Evolutionary conservation across 2,113 vertebrate genomes (phyloP).

Genomic region (Microcebus murinus): DNA sequence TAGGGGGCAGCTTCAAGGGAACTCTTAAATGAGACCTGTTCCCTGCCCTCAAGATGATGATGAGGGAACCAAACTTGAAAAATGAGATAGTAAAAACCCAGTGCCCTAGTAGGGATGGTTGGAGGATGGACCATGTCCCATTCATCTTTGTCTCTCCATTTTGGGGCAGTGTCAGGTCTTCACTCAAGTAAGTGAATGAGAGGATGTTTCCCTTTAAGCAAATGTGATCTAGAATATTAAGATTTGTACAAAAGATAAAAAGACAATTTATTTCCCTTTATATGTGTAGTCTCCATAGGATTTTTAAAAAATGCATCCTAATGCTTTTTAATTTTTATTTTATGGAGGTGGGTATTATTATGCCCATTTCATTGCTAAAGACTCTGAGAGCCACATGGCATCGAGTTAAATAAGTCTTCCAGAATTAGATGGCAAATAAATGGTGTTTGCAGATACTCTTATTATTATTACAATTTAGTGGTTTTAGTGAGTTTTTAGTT

Average conservation of each 20-base stretch:
- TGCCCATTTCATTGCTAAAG: not conserved
- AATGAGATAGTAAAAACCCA: not conserved
- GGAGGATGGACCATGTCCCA: rapidly evolving
- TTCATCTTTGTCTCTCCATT: not conserved
- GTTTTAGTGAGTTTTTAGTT: not conserved
- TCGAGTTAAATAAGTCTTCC: not conserved
- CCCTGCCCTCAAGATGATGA: not conserved
- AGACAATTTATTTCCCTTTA: not conserved
- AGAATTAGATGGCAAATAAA: not conserved
- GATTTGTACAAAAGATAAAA: not conserved
- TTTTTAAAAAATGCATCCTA: not conserved
- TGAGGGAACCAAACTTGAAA: not conserved
- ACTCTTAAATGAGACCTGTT: not conserved
- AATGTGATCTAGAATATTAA: not conserved
- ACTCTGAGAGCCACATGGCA: not conserved
- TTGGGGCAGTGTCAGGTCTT: not conserved
- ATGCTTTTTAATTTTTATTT: not conserved
- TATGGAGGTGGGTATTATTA: not conserved
- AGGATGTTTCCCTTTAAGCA: not conserved
- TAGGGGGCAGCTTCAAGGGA: not conserved
- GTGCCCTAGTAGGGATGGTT: rapidly evolving
- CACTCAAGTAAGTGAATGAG: not conserved
- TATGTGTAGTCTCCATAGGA: not conserved
- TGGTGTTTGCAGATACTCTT: not conserved
- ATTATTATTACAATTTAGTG: not conserved